Evolutionary conservation across 2,113 vertebrate genomes (phyloP).

Genomic region (Rhinolophus sinicus): DNA sequence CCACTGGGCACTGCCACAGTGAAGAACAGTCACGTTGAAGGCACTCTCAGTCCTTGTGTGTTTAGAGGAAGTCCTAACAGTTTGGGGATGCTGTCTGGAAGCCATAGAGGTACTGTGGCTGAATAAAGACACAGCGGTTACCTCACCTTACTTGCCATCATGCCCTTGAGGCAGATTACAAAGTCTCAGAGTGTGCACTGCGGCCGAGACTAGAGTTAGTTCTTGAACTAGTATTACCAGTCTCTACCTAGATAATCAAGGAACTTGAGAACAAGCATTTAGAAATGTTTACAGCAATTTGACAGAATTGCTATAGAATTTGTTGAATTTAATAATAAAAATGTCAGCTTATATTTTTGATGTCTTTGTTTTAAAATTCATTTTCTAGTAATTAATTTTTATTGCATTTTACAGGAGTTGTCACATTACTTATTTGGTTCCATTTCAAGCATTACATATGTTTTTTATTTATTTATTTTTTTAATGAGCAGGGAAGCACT

Average conservation of each 20-base stretch:
- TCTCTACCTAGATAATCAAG: not conserved
- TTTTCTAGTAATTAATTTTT: not conserved
- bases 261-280: constrained; percentile 16
- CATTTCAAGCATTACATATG: not conserved
- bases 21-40: not conserved
- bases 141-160: not conserved
- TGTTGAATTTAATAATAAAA: not conserved
- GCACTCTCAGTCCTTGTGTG: not conserved
- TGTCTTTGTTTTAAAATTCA: not conserved
- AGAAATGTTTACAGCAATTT: not conserved
- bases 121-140: not conserved
- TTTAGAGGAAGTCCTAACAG: not conserved
- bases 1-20: not conserved
- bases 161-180: not conserved
- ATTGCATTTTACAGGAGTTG: not conserved
- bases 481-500: not conserved
- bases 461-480: not conserved
- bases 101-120: not conserved
- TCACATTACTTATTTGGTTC: not conserved
- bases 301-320: not conserved
- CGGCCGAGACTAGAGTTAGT: not conserved
- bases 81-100: not conserved
- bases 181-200: not conserved
- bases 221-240: not conserved
- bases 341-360: not conserved